Percentiles rank a stretch among this genome's conserved stretches.
These are phyloP conservation scores for Linyphia triangularis DNA, from an alignment of 2,888 invertebrate genomes.

Conservation along the genomic window DNA sequence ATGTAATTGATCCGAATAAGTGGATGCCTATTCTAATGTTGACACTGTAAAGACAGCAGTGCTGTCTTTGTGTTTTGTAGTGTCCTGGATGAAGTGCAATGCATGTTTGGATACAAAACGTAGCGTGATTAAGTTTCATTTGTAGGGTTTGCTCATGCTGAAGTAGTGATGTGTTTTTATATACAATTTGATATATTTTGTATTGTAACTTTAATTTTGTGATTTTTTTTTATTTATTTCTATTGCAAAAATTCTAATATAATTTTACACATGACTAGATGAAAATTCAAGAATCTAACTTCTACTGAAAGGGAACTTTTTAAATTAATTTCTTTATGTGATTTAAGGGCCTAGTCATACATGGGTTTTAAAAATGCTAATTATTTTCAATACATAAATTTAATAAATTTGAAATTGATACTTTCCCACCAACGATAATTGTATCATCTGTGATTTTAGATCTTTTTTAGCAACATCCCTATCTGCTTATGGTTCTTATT, in stretches of 20 bases:
- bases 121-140: slow-evolving; percentile 24
- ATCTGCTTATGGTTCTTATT: neutral
- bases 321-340: neutral
- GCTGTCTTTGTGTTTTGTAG: slow-evolving; percentile 9
- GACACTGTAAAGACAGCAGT: neutral
- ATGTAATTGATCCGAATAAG: neutral
- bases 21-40: neutral
- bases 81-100: slow-evolving; percentile 2
- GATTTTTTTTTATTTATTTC: neutral
- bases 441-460: slow-evolving; percentile 37
- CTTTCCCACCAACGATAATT: neutral
- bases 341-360: neutral
- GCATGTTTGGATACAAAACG: slow-evolving; percentile 1
- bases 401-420: neutral
- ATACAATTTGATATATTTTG: neutral
- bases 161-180: slow-evolving; percentile 28
- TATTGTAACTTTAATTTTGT: neutral
- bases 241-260: neutral
- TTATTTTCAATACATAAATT: neutral
- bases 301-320: neutral
- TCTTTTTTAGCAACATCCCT: neutral
- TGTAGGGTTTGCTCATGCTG: slow-evolving; percentile 49
- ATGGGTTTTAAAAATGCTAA: neutral
- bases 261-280: neutral
- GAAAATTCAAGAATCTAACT: neutral